A percentile compares a stretch with the other conserved stretches of the same genome.
Conservation (phyloP, 2,113 vertebrate species). For the Cervus canadensis region DNA sequence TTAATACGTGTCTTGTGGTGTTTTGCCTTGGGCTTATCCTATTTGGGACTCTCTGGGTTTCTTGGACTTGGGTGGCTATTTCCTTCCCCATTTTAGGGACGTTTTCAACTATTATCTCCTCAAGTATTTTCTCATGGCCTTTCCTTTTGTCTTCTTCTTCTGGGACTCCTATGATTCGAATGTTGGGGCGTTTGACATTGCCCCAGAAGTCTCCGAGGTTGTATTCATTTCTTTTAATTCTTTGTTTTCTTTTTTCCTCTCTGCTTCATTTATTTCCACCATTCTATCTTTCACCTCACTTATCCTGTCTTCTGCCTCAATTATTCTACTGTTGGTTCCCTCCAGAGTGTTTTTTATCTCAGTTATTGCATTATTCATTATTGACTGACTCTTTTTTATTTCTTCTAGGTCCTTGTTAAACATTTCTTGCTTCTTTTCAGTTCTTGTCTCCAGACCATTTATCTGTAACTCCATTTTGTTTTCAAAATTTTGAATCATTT, state of each 20-base stretch:
- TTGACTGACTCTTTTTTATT: background rate
- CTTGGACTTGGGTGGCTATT: background rate
- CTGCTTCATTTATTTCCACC: background rate
- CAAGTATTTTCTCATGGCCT: background rate
- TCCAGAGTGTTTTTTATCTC: background rate
- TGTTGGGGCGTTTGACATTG: rapidly evolving
- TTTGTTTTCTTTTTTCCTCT: background rate
- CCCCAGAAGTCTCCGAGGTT: background rate
- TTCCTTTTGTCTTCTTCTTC: background rate
- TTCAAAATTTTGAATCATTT: background rate
- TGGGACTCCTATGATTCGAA: background rate
- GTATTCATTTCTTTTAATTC: background rate
- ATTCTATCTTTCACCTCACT: background rate
- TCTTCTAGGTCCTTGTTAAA: background rate
- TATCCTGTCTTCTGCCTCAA: background rate
- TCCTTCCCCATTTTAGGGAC: background rate
- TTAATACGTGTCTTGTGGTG: background rate
- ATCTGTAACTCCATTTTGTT: background rate
- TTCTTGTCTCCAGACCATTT: background rate
- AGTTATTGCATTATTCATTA: background rate
- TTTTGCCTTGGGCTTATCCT: background rate
- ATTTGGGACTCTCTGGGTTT: background rate
- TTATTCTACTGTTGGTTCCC: background rate
- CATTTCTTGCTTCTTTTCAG: background rate
- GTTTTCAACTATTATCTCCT: background rate